Conservation (phyloP, 35 echinoderm and acorn worm species). For the Heliocidaris tuberculata region DNA sequence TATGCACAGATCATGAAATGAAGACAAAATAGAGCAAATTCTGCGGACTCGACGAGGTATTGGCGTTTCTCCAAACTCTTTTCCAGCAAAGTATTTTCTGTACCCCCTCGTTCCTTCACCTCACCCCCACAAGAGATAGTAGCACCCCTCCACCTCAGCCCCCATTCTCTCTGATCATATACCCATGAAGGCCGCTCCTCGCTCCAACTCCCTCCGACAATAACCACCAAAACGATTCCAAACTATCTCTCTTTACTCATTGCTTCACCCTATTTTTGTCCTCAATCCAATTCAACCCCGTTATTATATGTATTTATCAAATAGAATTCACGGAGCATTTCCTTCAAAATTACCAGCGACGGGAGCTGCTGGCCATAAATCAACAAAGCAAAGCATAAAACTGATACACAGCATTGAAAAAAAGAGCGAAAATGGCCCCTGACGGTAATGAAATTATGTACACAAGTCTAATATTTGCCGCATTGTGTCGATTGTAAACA, state of each 20-base stretch:
- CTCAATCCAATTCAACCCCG: not conserved
- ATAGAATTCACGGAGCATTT: slow-evolving; percentile 2
- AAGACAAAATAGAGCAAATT: too few species aligned
- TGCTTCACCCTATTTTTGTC: not conserved
- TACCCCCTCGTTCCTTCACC: not conserved
- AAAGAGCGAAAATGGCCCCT: not conserved
- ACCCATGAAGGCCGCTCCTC: not conserved
- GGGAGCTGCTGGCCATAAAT: not conserved
- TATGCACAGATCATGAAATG: too few species aligned
- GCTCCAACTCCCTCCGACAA: not conserved
- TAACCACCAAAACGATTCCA: not conserved
- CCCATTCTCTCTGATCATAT: not conserved
- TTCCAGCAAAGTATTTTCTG: not conserved
- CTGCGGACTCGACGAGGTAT: too few species aligned
- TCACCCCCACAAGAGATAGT: not conserved
- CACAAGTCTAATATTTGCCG: not conserved
- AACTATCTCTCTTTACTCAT: not conserved
- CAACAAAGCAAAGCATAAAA: not conserved
- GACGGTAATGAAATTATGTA: not conserved
- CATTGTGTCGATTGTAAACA: slow-evolving; percentile 2
- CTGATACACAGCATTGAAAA: not conserved
- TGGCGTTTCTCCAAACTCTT: not conserved
- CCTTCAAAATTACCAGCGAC: not conserved
- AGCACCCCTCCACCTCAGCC: not conserved
- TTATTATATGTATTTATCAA: not conserved